phyloP scores from a whole-genome alignment of 2,797 vertebrate species.

The Ibycter americanus region DNA sequence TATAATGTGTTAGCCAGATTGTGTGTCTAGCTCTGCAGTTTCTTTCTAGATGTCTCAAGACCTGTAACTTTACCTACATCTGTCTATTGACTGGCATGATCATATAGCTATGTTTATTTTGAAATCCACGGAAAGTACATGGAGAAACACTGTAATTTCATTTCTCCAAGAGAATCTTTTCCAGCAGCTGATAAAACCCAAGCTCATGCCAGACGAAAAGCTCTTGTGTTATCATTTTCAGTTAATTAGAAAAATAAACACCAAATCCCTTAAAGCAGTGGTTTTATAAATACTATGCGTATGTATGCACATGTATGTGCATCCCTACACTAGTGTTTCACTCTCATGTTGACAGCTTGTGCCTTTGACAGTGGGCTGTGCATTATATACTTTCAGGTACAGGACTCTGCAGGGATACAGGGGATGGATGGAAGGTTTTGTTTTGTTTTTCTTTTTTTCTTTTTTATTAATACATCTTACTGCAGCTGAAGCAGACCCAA shows the following conservation, averaged over 20 bases:
- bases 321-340: not conserved
- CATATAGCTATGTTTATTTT: constrained; percentile 65
- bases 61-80: constrained; percentile 43
- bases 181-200: constrained; percentile 57
- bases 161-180: constrained; percentile 64
- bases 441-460: not conserved
- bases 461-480: not conserved
- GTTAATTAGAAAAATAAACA: constrained; percentile 75
- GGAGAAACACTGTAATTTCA: constrained; percentile 20
- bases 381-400: not conserved
- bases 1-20: not conserved
- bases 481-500: not conserved
- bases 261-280: constrained; percentile 31
- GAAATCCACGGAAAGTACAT: constrained; percentile 30
- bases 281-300: not conserved
- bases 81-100: not conserved
- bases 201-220: constrained; percentile 41
- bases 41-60: not conserved
- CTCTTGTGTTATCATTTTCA: constrained; percentile 72
- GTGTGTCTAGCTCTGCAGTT: not conserved
- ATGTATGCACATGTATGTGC: not conserved
- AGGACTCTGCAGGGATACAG: not conserved
- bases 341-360: not conserved
- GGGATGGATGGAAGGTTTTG: not conserved
- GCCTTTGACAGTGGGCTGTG: not conserved